phyloP scores from a whole-genome alignment of 1,140 invertebrate species.

The Penaeus vannamei region DNA sequence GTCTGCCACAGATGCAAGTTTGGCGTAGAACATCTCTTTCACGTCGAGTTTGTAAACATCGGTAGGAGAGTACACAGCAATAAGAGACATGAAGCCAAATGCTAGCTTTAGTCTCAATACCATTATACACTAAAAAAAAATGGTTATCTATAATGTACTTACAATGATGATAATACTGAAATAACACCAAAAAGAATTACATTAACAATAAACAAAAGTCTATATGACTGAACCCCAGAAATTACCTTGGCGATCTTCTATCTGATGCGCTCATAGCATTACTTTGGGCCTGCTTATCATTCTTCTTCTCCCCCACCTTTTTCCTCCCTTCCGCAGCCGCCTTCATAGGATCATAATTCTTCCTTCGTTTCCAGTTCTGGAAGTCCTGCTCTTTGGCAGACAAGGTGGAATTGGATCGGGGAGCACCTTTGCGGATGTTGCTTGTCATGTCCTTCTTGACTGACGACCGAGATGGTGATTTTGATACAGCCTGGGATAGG shows the following conservation, averaged over 20 bases:
- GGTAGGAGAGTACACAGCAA: too few relatives aligned
- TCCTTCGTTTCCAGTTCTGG: conserved; percentile 92
- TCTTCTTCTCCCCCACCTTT: conserved; percentile 70
- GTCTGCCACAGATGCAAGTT: too few relatives aligned
- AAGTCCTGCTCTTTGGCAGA: conserved; percentile 85
- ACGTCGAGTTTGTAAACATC: too few relatives aligned
- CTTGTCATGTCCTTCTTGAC: conserved; percentile 43
- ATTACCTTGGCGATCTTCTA: conserved; percentile 62
- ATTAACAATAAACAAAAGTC: not conserved
- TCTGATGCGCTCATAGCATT: conserved; percentile 13
- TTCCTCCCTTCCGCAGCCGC: conserved; percentile 83
- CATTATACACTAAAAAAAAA: too few relatives aligned
- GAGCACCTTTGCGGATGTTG: conserved; percentile 2
- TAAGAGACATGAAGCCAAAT: too few relatives aligned
- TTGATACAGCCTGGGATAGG: conserved; percentile 56
- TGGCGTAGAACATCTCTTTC: too few relatives aligned
- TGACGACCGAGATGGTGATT: conserved; percentile 55
- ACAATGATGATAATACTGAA: not conserved
- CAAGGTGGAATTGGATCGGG: conserved; percentile 78
- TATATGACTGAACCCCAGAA: not conserved
- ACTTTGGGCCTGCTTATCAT: conserved; percentile 32
- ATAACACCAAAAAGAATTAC: not conserved
- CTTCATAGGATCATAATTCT: conserved; percentile 92
- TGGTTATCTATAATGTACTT: too few relatives aligned
- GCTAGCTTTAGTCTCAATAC: too few relatives aligned